Base-by-base conservation (phyloP, 2,113 vertebrate genomes). In the Coregonus clupeaformis region DNA sequence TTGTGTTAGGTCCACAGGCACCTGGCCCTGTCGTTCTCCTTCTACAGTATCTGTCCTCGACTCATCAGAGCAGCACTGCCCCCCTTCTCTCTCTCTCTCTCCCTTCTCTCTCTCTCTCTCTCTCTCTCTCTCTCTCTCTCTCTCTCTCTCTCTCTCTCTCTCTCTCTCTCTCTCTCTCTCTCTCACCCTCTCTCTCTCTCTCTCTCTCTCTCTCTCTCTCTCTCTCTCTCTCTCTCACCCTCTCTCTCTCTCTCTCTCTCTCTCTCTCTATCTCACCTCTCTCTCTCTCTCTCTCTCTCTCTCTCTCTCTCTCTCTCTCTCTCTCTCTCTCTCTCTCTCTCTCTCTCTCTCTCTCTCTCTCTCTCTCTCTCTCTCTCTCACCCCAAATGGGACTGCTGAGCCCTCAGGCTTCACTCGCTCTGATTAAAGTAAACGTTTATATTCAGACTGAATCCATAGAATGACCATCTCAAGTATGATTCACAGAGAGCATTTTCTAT, bases 1-100 rank as follows among this genome's bases (percentile, higher is more conserved):
- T 85, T 84, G 82, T 83, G 71, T 76, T 70, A 30, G 29, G 47
- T 69, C 49, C 55, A 63, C 20, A 32, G 85, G 82, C 73, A 79
- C 70, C 52, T 24, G 62, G 69, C 66, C 69, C 22, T 77, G 60
- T 79, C 69, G 30, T 59, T 13, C 27, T 47, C 27, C 60, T 82
- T 62, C 2, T 27, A 27, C 62, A 22, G 7, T 65, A 77, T 82
- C 65, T 62, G 67, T 67, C 59, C 47, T 72, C 78, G 87, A 82
- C 82, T 74, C 7, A 83, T 67, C 4, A 18, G 49, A 68, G 65
- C 47, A 32, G n/a, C 49, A 24, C 47, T 20, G 14, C 72, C 6
- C 42, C 42, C 55, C 45, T 27, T 30, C 52, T 9, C 69, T n/a
- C 42, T 9, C 20, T 24, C 24, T 13, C 67, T 42, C 30, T 20